phyloP scores from a whole-genome alignment of 2,113 vertebrate genomes.

The Hiodon alosoides region DNA sequence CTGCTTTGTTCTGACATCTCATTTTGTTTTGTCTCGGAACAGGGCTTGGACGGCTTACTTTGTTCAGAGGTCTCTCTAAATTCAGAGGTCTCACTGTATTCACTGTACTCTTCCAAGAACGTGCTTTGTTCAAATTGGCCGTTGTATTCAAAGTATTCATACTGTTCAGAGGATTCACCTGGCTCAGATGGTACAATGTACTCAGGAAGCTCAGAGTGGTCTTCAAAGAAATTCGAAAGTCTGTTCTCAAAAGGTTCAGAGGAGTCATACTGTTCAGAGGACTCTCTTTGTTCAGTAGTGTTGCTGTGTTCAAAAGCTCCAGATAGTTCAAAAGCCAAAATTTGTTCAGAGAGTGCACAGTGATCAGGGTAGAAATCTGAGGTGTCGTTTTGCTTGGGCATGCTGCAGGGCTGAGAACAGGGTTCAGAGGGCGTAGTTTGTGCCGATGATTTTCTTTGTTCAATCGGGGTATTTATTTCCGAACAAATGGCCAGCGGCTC shows the following conservation, averaged over 20 bases:
- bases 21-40: background rate
- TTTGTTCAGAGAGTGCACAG: background rate
- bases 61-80: background rate
- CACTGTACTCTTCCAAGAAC: background rate
- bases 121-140: background rate
- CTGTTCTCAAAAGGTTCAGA: too few relatives aligned
- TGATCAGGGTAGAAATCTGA: background rate
- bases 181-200: too few relatives aligned
- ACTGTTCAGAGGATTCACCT: background rate
- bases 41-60: too few relatives aligned
- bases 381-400: background rate
- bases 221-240: background rate
- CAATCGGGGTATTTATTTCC: too few relatives aligned
- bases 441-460: too few relatives aligned
- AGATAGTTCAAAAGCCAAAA: background rate
- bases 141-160: background rate
- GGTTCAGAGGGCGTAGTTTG: too few relatives aligned
- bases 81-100: background rate
- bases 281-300: too few relatives aligned
- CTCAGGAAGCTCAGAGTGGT: background rate
- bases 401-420: too few relatives aligned
- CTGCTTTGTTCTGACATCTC: constrained; percentile 7
- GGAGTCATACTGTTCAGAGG: too few relatives aligned
- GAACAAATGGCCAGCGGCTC: background rate
- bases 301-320: background rate